Evolutionary conservation across 2,888 invertebrate genomes (phyloP), one percentile per base, ranked within the genome.

Genomic region (Cheilosia pagana): DNA sequence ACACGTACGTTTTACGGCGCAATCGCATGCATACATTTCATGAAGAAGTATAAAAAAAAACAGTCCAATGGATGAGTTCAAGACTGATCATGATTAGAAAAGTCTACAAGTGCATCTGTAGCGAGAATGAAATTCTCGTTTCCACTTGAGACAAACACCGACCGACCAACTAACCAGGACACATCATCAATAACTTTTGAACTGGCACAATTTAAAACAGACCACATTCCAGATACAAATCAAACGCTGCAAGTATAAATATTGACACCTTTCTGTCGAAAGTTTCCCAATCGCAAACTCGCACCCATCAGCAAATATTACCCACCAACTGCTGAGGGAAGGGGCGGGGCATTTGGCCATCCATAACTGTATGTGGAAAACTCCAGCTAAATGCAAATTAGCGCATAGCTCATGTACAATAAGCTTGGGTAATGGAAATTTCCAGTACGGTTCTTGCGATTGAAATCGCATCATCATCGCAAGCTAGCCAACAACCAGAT

Each of bases 371-470:
- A n/a, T 60, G 35, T 35, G 55, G 31, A 55, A 55, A 74, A 48
- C 63, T 41, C 74, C 53, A 31, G 57, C 60, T 45, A 60, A 52
- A 72, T 72, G 72, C 74, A 65, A 74, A 74, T 74, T 63, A 65
- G 63, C 63, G 16, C 72, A 62, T 21, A 62, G 48, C 74, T 55
- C 63, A 53, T 43, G 43, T 62, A 48, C 39, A 63, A 72, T 43
- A 55, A 43, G 57, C 43, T 75, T 65, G 25, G 53, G 21, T 25
- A 67, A 76, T 76, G 75, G 67, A 76, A 76, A 67, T 59, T 76
- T 57, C 41, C 59, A 65, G 28, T 75, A 50, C 55, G 59, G 50
- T 75, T 60, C 50, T 59, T 52, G 28, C 50, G 43, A 60, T 52
- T 53, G 16, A 76, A 50, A 53, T 45, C 45, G 45, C 52, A 50